A percentile compares a stretch with the other conserved stretches of the same genome.
phyloP scores from a whole-genome alignment of 2,888 invertebrate species.

The Nasonia oneida region DNA sequence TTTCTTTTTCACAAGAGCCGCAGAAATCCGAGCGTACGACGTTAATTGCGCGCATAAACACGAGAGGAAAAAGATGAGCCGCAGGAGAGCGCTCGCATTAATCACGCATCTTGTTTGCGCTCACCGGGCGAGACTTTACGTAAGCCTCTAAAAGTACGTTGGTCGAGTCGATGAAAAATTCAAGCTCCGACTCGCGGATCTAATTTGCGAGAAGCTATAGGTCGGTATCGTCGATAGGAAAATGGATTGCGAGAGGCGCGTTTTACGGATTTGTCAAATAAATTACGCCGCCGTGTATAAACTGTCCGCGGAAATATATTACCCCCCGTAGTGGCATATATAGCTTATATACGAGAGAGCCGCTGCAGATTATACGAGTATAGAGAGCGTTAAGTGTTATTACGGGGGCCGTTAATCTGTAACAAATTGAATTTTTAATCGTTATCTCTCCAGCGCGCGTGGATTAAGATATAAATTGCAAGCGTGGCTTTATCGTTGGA shows the following conservation, averaged over 20 bases:
- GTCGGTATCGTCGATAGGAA: not conserved
- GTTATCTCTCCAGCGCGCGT: not conserved
- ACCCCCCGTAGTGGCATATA: not conserved
- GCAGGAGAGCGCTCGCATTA: not conserved
- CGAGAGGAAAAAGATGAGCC: not conserved
- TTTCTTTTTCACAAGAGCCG: conserved; percentile 24
- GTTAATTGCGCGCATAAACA: conserved; percentile 52
- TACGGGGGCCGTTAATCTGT: conserved; percentile 21
- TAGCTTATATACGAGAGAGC: no score
- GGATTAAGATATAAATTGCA: conserved; percentile 45
- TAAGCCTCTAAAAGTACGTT: not conserved
- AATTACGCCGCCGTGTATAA: not conserved
- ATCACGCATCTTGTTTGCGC: not conserved
- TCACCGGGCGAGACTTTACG: not conserved
- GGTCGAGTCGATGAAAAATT: not conserved
- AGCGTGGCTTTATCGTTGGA: conserved; percentile 1
- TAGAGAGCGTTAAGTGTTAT: not conserved
- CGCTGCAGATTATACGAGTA: no score
- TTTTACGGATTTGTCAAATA: conserved; percentile 37
- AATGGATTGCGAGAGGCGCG: conserved; percentile 11
- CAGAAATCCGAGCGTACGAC: conserved; percentile 51
- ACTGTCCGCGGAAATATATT: conserved; percentile 31
- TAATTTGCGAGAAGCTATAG: conserved; percentile 2
- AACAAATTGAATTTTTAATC: conserved; percentile 50
- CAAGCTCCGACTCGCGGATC: not conserved